These are phyloP conservation scores for Ichneumon xanthorius DNA, from an alignment of 2,888 invertebrate genomes.

Conservation along the genomic window DNA sequence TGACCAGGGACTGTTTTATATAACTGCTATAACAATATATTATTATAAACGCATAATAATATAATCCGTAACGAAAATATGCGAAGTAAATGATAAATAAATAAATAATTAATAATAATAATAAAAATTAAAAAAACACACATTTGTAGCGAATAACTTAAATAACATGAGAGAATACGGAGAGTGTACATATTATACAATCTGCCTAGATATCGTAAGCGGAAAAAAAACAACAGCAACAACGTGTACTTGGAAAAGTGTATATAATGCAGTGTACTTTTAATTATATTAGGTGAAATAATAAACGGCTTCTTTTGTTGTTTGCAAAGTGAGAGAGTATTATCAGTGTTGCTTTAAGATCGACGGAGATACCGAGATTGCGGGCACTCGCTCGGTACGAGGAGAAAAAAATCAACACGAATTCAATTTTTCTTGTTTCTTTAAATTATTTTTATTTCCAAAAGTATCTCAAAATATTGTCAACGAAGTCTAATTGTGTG, in stretches of 20 bases:
- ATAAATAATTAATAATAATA: constrained; percentile 72
- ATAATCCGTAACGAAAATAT: constrained; percentile 76
- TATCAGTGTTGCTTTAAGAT: constrained; percentile 20
- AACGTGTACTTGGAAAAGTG: constrained; percentile 84
- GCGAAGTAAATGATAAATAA: constrained; percentile 65
- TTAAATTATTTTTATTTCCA: constrained; percentile 32
- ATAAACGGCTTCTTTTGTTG: constrained; percentile 85
- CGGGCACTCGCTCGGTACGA: neutral
- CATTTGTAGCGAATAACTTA: constrained; percentile 78
- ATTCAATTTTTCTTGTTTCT: constrained; percentile 17
- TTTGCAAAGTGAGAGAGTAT: constrained; percentile 79
- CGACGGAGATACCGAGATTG: neutral
- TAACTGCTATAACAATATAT: constrained; percentile 80
- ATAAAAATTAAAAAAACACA: constrained; percentile 65
- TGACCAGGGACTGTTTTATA: constrained; percentile 84
- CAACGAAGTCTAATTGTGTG: constrained; percentile 45
- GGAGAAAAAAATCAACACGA: constrained; percentile 4
- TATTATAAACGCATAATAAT: constrained; percentile 81
- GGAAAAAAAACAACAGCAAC: constrained; percentile 63
- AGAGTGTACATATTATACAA: constrained; percentile 83
- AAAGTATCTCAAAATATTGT: constrained; percentile 56
- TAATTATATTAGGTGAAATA: constrained; percentile 84
- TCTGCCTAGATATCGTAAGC: constrained; percentile 83
- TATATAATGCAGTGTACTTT: constrained; percentile 85
- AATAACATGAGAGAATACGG: constrained; percentile 76